Evolutionary conservation across 2,113 vertebrate genomes (phyloP), one percentile per base, ranked within the genome.

Genomic region (Oncorhynchus kisutch): DNA sequence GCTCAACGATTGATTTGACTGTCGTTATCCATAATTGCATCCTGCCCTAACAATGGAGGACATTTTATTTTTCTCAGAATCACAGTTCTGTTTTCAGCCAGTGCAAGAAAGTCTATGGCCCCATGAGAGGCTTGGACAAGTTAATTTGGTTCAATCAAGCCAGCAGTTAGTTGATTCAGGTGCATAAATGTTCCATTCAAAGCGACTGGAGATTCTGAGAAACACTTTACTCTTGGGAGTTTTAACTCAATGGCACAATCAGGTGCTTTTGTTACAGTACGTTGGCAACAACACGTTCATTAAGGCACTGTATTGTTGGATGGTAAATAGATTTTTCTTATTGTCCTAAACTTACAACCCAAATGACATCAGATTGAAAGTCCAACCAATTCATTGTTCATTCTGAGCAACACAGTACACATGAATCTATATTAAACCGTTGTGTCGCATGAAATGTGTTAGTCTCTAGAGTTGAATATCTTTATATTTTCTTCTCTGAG

Each of bases 91-190:
- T 68, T 62, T 85, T 83, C 70, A 72, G 80, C 84, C 75, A 79
- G 77, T 75, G 48, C 74, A 74, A 77, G 71, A 57, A 68, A 4
- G 16, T 81, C 31, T 49, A 76, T 65, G 39, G 9, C 39, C 9
- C 39, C 39, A 45, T 45, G 39, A 45, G 9, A 45, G 39, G 9
- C 39, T 45, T 45, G 39, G 39, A 64, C 72, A 49, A 34, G 27
- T 77, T 73, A 22, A 79, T 79, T 80, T 73, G 71, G 29, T 85
- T 70, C 77, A 71, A 78, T 85, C 80, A 81, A 74, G 67, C 67
- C 83, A 84, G 18, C 54, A 34, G 27, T 62, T 34, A 18, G 81
- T 83, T 83, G 87, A 88, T 84, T 89, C 88, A 88, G 88, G 89
- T 86, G 80, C 80, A 88, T 75, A 82, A 85, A 72, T 79, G 81